phyloP scores from a whole-genome alignment of 1,140 invertebrate species.

The Scaptomyza pallida region DNA sequence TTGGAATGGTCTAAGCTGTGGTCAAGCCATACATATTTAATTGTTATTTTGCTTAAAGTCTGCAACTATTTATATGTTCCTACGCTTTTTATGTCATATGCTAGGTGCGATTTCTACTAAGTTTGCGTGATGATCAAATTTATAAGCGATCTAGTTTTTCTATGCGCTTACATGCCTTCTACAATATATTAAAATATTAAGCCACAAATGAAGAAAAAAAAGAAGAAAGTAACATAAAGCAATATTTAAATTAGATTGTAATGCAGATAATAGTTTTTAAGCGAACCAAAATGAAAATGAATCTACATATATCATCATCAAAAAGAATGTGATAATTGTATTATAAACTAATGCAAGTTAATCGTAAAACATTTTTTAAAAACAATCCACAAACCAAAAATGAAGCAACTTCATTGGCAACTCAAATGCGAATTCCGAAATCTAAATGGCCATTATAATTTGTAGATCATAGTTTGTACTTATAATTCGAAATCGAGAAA shows the following conservation, averaged over 20 bases:
- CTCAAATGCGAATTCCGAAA: constrained; percentile 18
- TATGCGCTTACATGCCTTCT: not conserved
- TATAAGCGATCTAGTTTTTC: constrained; percentile 2
- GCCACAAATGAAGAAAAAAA: not conserved
- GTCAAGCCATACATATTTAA: not conserved
- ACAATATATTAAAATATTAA: not conserved
- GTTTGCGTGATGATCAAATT: not conserved
- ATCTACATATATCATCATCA: constrained; percentile 76
- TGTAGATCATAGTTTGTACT: constrained; percentile 38
- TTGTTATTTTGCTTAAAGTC: constrained; percentile 56
- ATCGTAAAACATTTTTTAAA: constrained; percentile 65
- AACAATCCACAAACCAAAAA: constrained; percentile 27
- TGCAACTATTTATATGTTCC: constrained; percentile 64
- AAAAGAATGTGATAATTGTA: constrained; percentile 82
- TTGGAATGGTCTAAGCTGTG: constrained; percentile 92
- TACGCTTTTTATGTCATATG: constrained; percentile 57
- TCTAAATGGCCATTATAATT: constrained; percentile 4
- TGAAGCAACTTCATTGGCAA: constrained; percentile 27
- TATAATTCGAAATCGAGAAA: constrained; percentile 5
- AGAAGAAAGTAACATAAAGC: not conserved
- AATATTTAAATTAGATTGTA: constrained; percentile 1
- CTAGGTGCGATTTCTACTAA: not conserved
- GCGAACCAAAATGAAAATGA: constrained; percentile 43
- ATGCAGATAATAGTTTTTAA: constrained; percentile 7
- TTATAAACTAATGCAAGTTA: constrained; percentile 78